Base-by-base conservation (phyloP, 2,797 vertebrate genomes). In the Sebastes miniatus region DNA sequence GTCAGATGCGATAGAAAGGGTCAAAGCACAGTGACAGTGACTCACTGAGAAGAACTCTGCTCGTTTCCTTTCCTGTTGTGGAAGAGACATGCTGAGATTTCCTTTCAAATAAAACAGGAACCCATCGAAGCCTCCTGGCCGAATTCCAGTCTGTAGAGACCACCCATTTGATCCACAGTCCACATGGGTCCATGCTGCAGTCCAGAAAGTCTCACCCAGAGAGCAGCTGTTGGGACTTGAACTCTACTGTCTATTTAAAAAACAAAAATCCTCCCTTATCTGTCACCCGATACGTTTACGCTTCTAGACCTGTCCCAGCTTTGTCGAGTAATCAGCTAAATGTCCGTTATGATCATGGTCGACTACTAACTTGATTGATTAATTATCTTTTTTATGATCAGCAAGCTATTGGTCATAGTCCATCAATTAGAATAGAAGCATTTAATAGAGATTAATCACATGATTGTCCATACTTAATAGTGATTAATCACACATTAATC, bases 51-150 rank as follows among this genome's bases (percentile, higher is more conserved):
- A 75, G 59, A 86, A 72, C 83, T 77, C 70, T 65, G 84, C 76
- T 75, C 47, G 76, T 86, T 90, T 86, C 79, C 62, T 79, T 89
- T 89, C 87, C 83, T 91, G 91, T 87, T 92, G 65, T 80, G 69
- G 58, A 59, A 61, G 72, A 80, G 76, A 66, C 80, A 3, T 62
- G 86, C 90, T 86, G 91, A 47, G 79, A 83, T 84, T 81, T 71
- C 62, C 73, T 88, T 88, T 91, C 68, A 87, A 75, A 79, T 76
- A 54, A 77, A 87, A 80, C 76, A 77, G 72, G 63, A 76, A 22
- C 69, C 77, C 47, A 62, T 86, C 47, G 47, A 69, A 87, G 59
- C 36, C 59, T 20, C 9, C 20, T 76, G 81, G 76, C 25, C 1
- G 1, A 58, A 5, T 25, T 85, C 67, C 86, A 83, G 52, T 22